Base-by-base conservation (phyloP, 2,113 vertebrate species). In the Plestiodon gilberti region DNA sequence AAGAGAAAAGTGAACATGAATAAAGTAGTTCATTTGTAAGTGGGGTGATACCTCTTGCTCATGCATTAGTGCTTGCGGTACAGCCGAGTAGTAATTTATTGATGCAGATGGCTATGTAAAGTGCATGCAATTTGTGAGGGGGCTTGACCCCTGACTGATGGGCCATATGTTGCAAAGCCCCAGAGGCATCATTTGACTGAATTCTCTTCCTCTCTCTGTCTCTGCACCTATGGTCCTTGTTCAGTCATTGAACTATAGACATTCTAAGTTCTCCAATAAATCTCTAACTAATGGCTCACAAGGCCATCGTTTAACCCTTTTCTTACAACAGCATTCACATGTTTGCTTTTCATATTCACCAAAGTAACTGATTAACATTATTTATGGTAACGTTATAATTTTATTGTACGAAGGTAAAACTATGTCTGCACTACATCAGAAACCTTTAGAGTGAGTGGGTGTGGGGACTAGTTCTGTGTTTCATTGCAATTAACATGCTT, bases 81-180 rank as follows among this genome's bases (percentile, higher is more conserved):
- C 79, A 92, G 91, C 89, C 92, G 87, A 94, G 92, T 95, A 93
- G 95, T 97, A 96, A 96, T 97, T 97, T 97, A 97, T 97, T 96
- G 97, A 97, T 97, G 96, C 92, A 97, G 96, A 96, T 97, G 97
- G 97, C 94, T 96, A 97, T 96, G 96, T 94, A 95, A 94, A 98
- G 97, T 98, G 97, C 96, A 97, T 97, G 96, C 97, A 97, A 96
- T 96, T 96, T 96, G 97, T 96, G 96, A 97, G 96, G 94, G 97
- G 97, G 96, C 96, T 96, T 98, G 97, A 98, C 98, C 98, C 97
- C 95, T 98, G 97, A 97, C 98, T 96, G 94, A 94, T 94, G 96
- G 93, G 93, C 96, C 96, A 96, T 98, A 98, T 98, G 97, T 95
- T 95, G 97, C 96, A 96, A 97, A 95, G 93, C 96, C 95, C 96